Conservation (phyloP, 2,113 vertebrate species). For the Lycocorax pyrrhopterus region DNA sequence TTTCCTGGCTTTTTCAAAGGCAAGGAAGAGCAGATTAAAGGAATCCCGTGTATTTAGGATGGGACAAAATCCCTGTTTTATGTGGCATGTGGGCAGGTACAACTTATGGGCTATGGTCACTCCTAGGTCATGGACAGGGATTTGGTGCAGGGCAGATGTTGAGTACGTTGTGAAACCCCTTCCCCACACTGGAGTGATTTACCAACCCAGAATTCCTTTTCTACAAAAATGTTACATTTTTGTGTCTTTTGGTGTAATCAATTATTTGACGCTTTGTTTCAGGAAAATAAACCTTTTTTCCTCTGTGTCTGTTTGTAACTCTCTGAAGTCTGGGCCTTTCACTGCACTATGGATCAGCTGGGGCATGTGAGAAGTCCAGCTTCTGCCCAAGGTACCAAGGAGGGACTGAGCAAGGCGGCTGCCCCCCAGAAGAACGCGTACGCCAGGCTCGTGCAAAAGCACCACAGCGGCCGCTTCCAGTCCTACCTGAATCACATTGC, state of each 20-base stretch:
- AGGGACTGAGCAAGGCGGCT: conserved; percentile 13
- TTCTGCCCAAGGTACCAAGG: conserved; percentile 58
- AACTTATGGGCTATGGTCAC: not conserved
- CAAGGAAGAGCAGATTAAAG: not conserved
- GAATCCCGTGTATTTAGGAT: not conserved
- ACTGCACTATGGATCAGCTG: conserved; percentile 43
- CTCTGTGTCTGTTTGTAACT: conserved; percentile 7
- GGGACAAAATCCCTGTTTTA: not conserved
- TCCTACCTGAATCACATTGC: conserved; percentile 75
- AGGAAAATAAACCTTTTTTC: conserved; percentile 28
- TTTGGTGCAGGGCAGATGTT: not conserved
- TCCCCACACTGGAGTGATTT: not conserved
- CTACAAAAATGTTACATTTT: not conserved
- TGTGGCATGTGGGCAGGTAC: fast-evolving
- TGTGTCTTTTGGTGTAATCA: not conserved
- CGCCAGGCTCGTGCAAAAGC: conserved; percentile 79
- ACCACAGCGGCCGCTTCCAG: conserved; percentile 79
- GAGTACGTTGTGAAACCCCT: not conserved
- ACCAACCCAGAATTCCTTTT: not conserved
- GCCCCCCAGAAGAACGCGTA: conserved; percentile 83
- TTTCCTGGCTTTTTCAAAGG: not conserved
- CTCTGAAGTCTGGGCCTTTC: not conserved
- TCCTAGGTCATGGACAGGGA: not conserved
- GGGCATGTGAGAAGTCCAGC: conserved; percentile 38
- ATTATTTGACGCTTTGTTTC: not conserved